phyloP scores from a whole-genome alignment of 37 sponge, comb jelly and placozoan genomes.

The Oopsacas minuta region DNA sequence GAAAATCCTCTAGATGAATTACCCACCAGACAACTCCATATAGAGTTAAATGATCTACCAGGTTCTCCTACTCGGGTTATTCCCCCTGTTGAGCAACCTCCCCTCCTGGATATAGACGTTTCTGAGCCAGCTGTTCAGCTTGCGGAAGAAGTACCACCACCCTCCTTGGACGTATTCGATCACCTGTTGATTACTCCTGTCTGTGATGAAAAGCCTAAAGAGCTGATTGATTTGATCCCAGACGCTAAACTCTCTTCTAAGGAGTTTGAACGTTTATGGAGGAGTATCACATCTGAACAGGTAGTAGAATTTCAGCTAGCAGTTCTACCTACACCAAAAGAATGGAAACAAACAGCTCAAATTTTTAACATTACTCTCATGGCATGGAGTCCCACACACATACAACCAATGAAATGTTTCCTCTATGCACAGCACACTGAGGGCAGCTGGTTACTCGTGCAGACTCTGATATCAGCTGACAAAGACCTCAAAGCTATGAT shows the following conservation, averaged over 20 bases:
- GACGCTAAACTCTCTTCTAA: constrained; percentile 40
- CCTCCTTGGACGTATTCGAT: neutral
- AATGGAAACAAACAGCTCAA: constrained; percentile 40
- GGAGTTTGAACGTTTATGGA: constrained; percentile 75
- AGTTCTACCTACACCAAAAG: constrained; percentile 54
- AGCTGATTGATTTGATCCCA: constrained; percentile 48
- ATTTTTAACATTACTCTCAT: constrained; percentile 46
- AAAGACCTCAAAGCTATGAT: neutral
- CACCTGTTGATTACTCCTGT: neutral
- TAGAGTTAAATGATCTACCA: neutral
- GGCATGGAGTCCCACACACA: constrained; percentile 71
- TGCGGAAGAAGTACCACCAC: neutral
- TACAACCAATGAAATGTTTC: constrained; percentile 58
- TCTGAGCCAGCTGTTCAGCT: neutral
- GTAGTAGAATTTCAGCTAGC: constrained; percentile 38
- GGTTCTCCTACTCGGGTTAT: neutral
- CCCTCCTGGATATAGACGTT: neutral
- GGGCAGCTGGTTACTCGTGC: neutral
- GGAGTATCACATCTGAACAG: constrained; percentile 33
- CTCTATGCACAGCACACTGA: constrained; percentile 56
- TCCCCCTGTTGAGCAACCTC: neutral
- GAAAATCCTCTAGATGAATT: constrained; percentile 15
- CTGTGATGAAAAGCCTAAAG: constrained; percentile 18
- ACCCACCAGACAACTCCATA: neutral
- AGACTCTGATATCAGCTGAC: constrained; percentile 1